Evolutionary conservation across 2,888 invertebrate species (phyloP).

Genomic region (Therioaphis trifolii): DNA sequence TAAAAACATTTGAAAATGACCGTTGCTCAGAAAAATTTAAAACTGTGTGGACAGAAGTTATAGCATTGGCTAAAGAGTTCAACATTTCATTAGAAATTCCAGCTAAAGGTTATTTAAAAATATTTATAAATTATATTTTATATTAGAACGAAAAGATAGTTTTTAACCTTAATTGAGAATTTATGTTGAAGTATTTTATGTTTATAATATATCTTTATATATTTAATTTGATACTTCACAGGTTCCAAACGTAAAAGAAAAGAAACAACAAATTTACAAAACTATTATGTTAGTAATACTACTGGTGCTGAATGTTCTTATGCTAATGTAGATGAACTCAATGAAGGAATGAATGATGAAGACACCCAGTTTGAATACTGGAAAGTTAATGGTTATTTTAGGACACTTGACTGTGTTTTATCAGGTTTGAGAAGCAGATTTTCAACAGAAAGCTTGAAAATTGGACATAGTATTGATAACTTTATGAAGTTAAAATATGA

Average conservation of each 20-base stretch:
- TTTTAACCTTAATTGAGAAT: neutral
- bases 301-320: slow-evolving; percentile 31
- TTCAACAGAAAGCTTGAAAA: slow-evolving; percentile 11
- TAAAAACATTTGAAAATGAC: slow-evolving; percentile 24
- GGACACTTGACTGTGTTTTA: neutral
- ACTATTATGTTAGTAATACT: neutral
- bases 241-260: slow-evolving; percentile 6
- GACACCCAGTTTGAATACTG: neutral
- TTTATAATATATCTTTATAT: too few species aligned
- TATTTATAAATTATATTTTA: slow-evolving; percentile 1
- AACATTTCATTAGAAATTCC: neutral
- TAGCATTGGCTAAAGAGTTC: neutral
- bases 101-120: neutral
- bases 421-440: slow-evolving; percentile 10
- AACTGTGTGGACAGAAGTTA: neutral
- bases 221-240: neutral
- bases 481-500: slow-evolving; percentile 28
- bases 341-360: slow-evolving; percentile 4
- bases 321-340: neutral
- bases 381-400: slow-evolving; percentile 30
- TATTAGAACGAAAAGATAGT: slow-evolving; percentile 12
- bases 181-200: slow-evolving; percentile 1
- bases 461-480: neutral
- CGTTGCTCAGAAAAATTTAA: slow-evolving; percentile 2
- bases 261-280: slow-evolving; percentile 9